phyloP scores from a whole-genome alignment of 2,797 vertebrate genomes.

The Champsocephalus gunnari region DNA sequence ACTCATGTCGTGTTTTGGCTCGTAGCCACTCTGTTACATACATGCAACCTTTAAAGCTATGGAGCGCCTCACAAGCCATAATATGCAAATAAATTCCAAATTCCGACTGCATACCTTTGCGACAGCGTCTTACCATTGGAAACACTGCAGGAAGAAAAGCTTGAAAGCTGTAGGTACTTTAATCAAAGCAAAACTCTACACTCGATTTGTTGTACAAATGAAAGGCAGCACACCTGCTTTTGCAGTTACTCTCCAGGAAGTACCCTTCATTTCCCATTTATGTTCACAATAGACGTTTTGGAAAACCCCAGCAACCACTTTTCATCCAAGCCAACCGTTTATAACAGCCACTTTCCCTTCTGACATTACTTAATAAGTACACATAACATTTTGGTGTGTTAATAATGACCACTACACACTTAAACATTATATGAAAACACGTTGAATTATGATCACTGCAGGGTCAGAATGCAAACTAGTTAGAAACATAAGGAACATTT shows the following conservation, averaged over 20 bases:
- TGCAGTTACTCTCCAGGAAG: slow-evolving; percentile 1
- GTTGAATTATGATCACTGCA: not conserved
- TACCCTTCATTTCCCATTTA: slow-evolving; percentile 10
- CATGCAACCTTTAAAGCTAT: no score
- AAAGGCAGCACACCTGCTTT: slow-evolving; percentile 6
- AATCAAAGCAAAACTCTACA: not conserved
- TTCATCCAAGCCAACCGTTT: not conserved
- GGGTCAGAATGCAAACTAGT: no score
- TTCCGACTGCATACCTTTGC: no score
- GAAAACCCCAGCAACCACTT: slow-evolving; percentile 11
- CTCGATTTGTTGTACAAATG: not conserved
- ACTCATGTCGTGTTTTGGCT: no score
- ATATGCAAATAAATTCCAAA: no score
- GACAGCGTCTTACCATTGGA: no score
- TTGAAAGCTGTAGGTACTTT: not conserved
- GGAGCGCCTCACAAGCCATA: no score
- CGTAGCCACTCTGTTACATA: no score
- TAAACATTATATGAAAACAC: not conserved
- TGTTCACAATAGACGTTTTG: not conserved
- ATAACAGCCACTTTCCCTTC: not conserved
- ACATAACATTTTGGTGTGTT: no score
- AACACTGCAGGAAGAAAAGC: no score
- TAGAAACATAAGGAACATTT: no score
- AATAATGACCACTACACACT: not conserved
- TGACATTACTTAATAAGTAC: not conserved